A percentile compares a stretch with the other conserved stretches of the same genome.
These are phyloP conservation scores for Echiichthys vipera DNA, from an alignment of 2,797 vertebrate species.

Conservation along the genomic window DNA sequence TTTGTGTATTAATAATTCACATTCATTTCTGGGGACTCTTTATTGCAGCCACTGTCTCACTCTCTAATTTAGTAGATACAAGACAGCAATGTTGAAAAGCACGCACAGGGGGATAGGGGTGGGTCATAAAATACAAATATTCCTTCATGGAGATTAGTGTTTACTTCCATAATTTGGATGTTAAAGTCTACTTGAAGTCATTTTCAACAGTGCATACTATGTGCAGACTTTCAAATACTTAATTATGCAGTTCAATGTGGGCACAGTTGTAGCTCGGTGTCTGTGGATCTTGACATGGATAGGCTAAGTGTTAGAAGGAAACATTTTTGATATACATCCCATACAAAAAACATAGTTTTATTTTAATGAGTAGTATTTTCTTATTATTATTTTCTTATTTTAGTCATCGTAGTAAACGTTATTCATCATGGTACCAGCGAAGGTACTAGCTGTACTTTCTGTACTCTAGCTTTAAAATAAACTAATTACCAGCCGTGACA, in stretches of 20 bases:
- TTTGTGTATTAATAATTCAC: constrained; percentile 62
- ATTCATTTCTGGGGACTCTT: constrained; percentile 22
- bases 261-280: not conserved
- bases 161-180: constrained; percentile 8
- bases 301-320: not conserved
- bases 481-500: too few species aligned
- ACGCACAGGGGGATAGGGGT: not conserved
- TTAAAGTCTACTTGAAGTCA: not conserved
- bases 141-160: constrained; percentile 26
- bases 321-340: not conserved
- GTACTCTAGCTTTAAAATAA: too few species aligned
- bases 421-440: not conserved
- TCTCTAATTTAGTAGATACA: constrained; percentile 8
- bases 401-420: too few species aligned
- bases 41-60: constrained; percentile 12
- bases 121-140: constrained; percentile 19
- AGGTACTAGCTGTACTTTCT: not conserved
- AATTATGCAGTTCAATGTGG: not conserved
- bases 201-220: not conserved
- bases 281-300: not conserved
- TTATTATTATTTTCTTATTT: too few species aligned
- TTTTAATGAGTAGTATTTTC: not conserved
- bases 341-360: not conserved
- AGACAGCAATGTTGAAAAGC: not conserved
- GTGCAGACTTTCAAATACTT: not conserved